Evolutionary conservation across 1,140 invertebrate genomes (phyloP), one percentile per base, ranked within the genome.

Genomic region (Drosophila nannoptera): DNA sequence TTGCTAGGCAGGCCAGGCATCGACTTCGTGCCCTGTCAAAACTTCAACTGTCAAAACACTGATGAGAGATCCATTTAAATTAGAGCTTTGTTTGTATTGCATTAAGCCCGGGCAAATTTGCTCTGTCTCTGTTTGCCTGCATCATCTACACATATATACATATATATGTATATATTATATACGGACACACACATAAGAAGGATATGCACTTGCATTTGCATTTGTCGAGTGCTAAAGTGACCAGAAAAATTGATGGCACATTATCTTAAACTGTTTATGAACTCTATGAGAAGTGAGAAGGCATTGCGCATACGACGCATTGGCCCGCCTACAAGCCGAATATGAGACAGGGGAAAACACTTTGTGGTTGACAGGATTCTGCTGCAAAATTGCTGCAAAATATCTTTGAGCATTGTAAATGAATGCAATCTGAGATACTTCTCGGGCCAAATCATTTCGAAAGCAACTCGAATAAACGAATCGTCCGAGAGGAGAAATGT

Each of bases 21-120:
- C 55, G 16, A 12, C 42, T 49, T 29, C 61, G 22, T 46, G 43
- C 56, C 49, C 73, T 53, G 69, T 75, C 68, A 83, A 78, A 84
- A 84, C 80, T 84, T 84, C 80, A 84, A 84, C 80, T 86, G 81
- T 84, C 81, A 84, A 68, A 84, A 86, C 81, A 86, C 66, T 77
- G 75, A 78, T 72, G 73, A 62, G 68, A 78, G 69, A 78, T 75
- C 72, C 78, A 83, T 83, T 83, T 83, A 77, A 82, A 82, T 82
- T 82, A 75, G 67, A 74, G 62, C 68, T 68, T 63, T 84, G 80
- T 84, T 84, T 84, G 73, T 69, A 82, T 84, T 86, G 80, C 76
- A 86, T 84, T 84, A 84, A 78, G 76, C 67, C 73, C 52, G 61
- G 38, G 66, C 71, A 84, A 84, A 84, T 77, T 69, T 69, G 67